Base-by-base conservation (phyloP, 2,113 vertebrate genomes). In the Etheostoma spectabile region DNA sequence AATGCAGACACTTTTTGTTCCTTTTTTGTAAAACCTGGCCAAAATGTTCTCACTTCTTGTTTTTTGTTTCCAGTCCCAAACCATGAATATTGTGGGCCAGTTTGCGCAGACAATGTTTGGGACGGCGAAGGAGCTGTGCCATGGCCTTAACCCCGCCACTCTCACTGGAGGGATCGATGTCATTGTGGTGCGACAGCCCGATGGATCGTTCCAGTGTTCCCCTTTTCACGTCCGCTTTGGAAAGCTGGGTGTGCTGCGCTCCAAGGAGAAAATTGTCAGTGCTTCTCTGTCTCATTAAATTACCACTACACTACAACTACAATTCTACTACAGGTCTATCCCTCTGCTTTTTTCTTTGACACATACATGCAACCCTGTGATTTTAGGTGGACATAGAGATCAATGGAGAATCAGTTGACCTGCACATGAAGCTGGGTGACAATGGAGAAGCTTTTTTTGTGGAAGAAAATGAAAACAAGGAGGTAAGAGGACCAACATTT, bases 361-460 rank as follows among this genome's bases (percentile, higher is more conserved):
- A 6, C 12, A 6, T 8, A 1, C 3, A 10, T 52, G 49, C n/a
- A 6, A 46, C 4, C 0, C 15, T 87, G 57, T 83, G 38, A 61
- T 86, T 69, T 24, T 82, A 99, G 98, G 98, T 99, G 76, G 98
- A 99, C 81, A 98, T 99, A 65, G 97, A 99, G 93, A 95, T 99
- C 81, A 99, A 98, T 0, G 98, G 98, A 8, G 95, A 98, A 81
- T 92, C 96, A 0, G 97, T 98, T 38, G 95, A 97, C 80, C 92
- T 99, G 86, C 97, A 96, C 42, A 99, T 99, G 98, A 98, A 97
- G 91, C 93, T 99, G 55, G 98, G 98, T 15, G 96, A 99, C 86
- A 98, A 96, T 3, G 98, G 98, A 76, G 98, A 99, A 84, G 98
- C 98, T 46, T 99, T 99, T 91, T 99, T 99, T 4, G 95, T 99